Base-by-base conservation (phyloP, 2,797 vertebrate genomes). In the Benthosema pterotum region DNA sequence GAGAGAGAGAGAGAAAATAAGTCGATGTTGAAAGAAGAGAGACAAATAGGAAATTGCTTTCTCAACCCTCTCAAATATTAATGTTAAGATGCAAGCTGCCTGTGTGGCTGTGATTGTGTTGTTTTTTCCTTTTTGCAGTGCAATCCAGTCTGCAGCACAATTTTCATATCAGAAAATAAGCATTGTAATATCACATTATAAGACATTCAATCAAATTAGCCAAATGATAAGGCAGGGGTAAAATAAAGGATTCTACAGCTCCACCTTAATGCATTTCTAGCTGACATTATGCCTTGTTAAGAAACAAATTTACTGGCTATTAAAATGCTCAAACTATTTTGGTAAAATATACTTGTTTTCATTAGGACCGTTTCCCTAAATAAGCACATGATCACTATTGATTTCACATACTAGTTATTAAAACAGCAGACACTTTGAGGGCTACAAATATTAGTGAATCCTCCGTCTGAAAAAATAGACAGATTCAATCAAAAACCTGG, bases 71-170 rank as follows among this genome's bases (percentile, higher is more conserved):
- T 69, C 57, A 71, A 71, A 75, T 62, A 42, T 57, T 67, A 13
- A 25, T 32, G 28, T 38, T 38, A 71, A 76, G 60, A 77, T 79
- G 70, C 78, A 73, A 89, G 87, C 85, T 87, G 86, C 83, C 80
- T 77, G 68, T 25, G 60, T n/a, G 62, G 57, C 50, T 71, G 57
- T 48, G 58, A 71, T 67, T 67, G 50, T 64, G 64, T 70, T 47
- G 43, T 46, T 16, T 15, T 25, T 49, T 9, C 19, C 28, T 46
- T 42, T 57, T 50, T 66, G 42, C 67, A 72, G 64, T 72, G 49
- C 67, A 71, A 67, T 72, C 55, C 16, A 65, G 58, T 70, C 74
- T 69, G 60, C 45, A 48, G 51, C 42, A 48, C 55, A 46, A 5
- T 17, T 14, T 63, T 50, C 18, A 62, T 15, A 53, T 6, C 52